These are phyloP conservation scores for Limosa lapponica DNA, from an alignment of 2,797 vertebrate genomes.

Conservation along the genomic window DNA sequence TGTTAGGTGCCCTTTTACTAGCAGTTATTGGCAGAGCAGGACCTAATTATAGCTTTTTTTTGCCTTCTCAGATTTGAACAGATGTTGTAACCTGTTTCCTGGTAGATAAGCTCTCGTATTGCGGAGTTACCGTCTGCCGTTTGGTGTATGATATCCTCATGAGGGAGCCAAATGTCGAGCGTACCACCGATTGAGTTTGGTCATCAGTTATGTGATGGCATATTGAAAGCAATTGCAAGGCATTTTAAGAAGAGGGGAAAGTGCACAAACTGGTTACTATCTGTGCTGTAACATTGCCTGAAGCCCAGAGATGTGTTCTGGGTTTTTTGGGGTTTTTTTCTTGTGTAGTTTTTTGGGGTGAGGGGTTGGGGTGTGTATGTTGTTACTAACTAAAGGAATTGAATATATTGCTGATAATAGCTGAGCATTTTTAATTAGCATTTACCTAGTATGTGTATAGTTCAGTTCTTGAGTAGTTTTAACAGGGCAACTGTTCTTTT, in stretches of 20 bases:
- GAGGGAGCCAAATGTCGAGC: not conserved
- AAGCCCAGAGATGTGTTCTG: not conserved
- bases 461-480: not conserved
- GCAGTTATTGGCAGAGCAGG: not conserved
- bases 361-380: not conserved
- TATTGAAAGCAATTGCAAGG: not conserved
- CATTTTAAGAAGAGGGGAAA: not conserved
- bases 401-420: not conserved
- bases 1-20: rapidly evolving
- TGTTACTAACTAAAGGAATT: not conserved
- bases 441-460: not conserved
- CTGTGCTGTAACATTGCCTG: not conserved
- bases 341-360: not conserved
- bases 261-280: rapidly evolving
- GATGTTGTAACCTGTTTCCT: not conserved
- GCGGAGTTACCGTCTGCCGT: not conserved
- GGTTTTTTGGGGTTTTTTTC: not conserved
- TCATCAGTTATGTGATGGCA: not conserved
- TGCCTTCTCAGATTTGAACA: not conserved
- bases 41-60: not conserved
- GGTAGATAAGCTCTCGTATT: not conserved
- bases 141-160: not conserved
- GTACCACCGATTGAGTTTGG: not conserved
- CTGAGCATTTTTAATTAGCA: not conserved
- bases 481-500: not conserved